Evolutionary conservation across 2,888 invertebrate genomes (phyloP), one percentile per base, ranked within the genome.

Genomic region (Tipula unca): DNA sequence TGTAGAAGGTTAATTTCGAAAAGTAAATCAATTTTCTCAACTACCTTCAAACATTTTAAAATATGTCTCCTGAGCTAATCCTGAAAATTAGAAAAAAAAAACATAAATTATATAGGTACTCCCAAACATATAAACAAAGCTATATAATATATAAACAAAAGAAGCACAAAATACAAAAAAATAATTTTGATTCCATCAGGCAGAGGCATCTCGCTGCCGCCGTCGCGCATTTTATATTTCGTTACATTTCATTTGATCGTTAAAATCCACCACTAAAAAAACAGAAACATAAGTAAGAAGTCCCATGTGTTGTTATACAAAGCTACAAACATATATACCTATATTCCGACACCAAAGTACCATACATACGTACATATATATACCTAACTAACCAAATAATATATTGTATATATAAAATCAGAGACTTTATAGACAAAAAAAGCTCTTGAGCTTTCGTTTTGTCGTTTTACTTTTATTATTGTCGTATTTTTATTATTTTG

Each of bases 11-110:
- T 69, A 69, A 69, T 69, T 69, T 69, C 8, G 69, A 69, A 69
- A 69, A 25, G 17, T 54, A 69, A 69, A 25, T 25, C 69, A 69
- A 69, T 69, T 69, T 69, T 20, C 25, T 69, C 25, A 69, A 25
- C 69, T 69, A 69, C 69, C 69, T 69, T 69, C 69, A 69, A 69
- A 25, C 25, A 69, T 69, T 25, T 69, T 69, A 69, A 69, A 69
- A 69, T 69, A 69, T 69, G 69, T 69, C 69, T 69, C 69, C 69
- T 69, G 69, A 69, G 69, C 69, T 69, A 69, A 69, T 69, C 69
- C 69, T 69, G 69, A 10, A 69, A 69, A 25, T 10, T 10, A 69
- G 25, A 69, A 69, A 69, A 69, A 69, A 69, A 69, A 69, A 69
- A 25, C 25, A 69, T 69, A 69, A 69, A 69, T 69, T 69, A 69